Conservation (phyloP, 2,113 vertebrate genomes). For the Brienomyrus longianalis region DNA sequence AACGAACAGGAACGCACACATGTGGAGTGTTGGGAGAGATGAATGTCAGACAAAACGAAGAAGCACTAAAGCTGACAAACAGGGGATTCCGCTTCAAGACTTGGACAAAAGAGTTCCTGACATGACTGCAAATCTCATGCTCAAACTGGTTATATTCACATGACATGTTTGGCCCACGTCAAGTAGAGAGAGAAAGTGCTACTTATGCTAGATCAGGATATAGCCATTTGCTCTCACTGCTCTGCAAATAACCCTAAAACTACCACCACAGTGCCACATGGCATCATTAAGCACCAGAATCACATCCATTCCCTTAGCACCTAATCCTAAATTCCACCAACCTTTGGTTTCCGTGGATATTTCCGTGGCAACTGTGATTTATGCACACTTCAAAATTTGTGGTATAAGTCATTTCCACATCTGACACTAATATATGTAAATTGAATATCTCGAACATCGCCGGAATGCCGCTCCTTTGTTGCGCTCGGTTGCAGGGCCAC, state of each 20-base stretch:
- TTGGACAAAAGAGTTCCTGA: background rate
- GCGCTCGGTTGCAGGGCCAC: background rate
- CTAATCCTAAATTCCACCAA: constrained; percentile 5
- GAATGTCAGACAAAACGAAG: background rate
- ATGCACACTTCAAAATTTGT: constrained; percentile 16
- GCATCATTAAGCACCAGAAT: background rate
- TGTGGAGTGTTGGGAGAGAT: background rate
- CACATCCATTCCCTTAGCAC: background rate
- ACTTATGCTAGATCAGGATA: background rate
- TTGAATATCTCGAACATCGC: constrained; percentile 25
- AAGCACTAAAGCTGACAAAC: background rate
- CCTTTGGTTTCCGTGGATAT: background rate
- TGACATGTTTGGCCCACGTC: background rate
- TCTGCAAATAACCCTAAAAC: background rate
- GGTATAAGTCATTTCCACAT: constrained; percentile 11
- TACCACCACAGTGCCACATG: background rate
- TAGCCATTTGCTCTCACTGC: background rate
- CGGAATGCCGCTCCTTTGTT: constrained; percentile 7
- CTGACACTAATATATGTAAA: constrained; percentile 30
- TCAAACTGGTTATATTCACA: background rate
- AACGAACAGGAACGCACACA: background rate
- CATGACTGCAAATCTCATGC: background rate
- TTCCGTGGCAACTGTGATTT: background rate
- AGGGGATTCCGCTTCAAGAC: background rate
- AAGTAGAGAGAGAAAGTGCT: background rate